Evolutionary conservation across 2,888 invertebrate species (phyloP), one percentile per base, ranked within the genome.

Genomic region (Tupiocoris notatus): DNA sequence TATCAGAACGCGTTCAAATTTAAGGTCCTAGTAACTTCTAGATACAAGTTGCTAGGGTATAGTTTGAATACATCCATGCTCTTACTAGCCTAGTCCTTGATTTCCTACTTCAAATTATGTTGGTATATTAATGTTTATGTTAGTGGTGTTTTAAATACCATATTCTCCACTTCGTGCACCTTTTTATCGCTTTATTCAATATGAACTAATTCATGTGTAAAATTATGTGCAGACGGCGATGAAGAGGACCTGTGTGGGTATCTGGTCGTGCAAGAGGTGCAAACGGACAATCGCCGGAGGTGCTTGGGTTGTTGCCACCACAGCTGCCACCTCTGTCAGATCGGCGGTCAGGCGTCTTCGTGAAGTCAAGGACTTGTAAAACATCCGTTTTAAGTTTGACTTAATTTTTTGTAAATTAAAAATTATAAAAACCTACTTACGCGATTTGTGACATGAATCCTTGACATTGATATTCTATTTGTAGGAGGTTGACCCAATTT

Each of bases 301-400:
- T 81, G 99, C 99, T 20, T 99, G 97, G 94, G 96, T 97, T 58
- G 98, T 98, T 87, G 94, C 96, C 56, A 99, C 99, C 79, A 97
- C 97, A 22, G 96, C 98, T 77, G 99, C 98, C 74, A 96, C 97
- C 74, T 97, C 98, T 79, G 97, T 98, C 81, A 89, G 98, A 83
- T 97, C 97, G 80, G 97, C 98, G 80, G 97, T 99, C 81, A 90
- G 98, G 85, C 92, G 98, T 87, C 91, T 98, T 83, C 92, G 97
- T 84, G 98, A 99, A 90, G 88, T 90, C 84, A 91, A 91, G 83
- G 91, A 92, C 84, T 88, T 88, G 83, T 91, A 89, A 88, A 39
- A 39, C 39, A 12, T 39, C 39, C 39, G 39, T 39, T 39, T 39
- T 39, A 39, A 39, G 39, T 39, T 39, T 39, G 39, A 39, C 39